phyloP scores from a whole-genome alignment of 2,797 vertebrate species.

The Trachops cirrhosus region DNA sequence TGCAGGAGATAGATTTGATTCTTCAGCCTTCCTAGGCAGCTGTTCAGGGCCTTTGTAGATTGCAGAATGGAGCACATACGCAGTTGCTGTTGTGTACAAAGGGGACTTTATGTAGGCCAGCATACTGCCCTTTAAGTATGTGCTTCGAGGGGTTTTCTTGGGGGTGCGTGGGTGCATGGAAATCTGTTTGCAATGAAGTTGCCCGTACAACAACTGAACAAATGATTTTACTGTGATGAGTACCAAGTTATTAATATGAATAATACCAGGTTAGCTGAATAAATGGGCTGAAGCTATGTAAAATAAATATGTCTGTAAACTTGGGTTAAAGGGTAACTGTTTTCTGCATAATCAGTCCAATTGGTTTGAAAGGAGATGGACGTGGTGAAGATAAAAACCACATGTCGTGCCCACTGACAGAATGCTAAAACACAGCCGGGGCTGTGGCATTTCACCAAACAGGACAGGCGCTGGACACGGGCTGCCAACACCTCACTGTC shows the following conservation, averaged over 20 bases:
- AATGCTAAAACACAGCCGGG: neutral
- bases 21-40: neutral
- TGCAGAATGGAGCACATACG: neutral
- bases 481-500: no score
- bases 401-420: neutral
- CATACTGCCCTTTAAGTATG: neutral
- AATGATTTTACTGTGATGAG: neutral
- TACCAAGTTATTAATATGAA: neutral
- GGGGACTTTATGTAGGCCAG: neutral
- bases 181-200: neutral
- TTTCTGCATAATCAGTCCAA: neutral
- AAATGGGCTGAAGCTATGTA: neutral
- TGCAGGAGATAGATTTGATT: neutral
- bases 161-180: neutral
- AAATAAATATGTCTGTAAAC: neutral
- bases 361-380: neutral
- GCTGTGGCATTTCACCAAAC: fast-evolving
- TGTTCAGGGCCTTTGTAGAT: neutral
- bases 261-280: neutral
- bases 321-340: neutral
- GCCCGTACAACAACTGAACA: neutral
- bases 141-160: neutral
- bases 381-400: neutral
- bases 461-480: neutral
- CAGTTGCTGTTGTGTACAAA: neutral